These are phyloP conservation scores for Meliscaeva auricollis DNA, from an alignment of 2,888 invertebrate genomes.

Conservation along the genomic window DNA sequence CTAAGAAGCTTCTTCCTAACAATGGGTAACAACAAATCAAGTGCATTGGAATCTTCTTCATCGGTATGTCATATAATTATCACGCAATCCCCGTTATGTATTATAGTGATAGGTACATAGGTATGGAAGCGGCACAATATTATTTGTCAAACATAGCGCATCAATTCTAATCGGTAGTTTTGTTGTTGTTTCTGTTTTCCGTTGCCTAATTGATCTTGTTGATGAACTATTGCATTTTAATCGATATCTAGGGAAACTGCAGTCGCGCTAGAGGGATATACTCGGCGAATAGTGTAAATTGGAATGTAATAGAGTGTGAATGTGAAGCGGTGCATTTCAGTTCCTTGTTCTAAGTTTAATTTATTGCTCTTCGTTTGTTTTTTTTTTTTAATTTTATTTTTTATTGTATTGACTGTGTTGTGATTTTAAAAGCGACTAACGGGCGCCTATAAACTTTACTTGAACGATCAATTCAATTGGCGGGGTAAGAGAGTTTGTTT, in stretches of 20 bases:
- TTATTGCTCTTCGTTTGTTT: constrained; percentile 33
- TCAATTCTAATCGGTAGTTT: constrained; percentile 39
- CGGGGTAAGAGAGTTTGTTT: constrained; percentile 41
- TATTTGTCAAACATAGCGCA: not conserved
- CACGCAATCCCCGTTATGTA: not conserved
- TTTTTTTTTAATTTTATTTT: not conserved
- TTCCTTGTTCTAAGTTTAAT: constrained; percentile 57
- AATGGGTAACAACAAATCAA: constrained; percentile 68
- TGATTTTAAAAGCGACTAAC: constrained; percentile 47
- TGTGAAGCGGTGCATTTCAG: not conserved
- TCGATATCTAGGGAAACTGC: too few relatives aligned
- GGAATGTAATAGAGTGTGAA: constrained; percentile 32
- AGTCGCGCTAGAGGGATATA: constrained; percentile 7
- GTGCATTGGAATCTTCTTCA: constrained; percentile 6
- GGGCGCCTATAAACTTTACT: constrained; percentile 48
- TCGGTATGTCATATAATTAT: not conserved
- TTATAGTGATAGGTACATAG: too few relatives aligned
- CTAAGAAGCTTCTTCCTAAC: constrained; percentile 41
- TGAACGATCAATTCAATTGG: constrained; percentile 42
- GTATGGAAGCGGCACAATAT: constrained; percentile 6
- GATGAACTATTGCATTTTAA: constrained; percentile 61
- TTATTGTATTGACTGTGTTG: constrained; percentile 43
- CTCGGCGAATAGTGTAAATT: constrained; percentile 31
- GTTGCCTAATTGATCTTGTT: constrained; percentile 50
- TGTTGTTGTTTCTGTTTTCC: not conserved